Base-by-base conservation (phyloP, 35 echinoderm and acorn worm species). In the Apostichopus parvimensis region DNA sequence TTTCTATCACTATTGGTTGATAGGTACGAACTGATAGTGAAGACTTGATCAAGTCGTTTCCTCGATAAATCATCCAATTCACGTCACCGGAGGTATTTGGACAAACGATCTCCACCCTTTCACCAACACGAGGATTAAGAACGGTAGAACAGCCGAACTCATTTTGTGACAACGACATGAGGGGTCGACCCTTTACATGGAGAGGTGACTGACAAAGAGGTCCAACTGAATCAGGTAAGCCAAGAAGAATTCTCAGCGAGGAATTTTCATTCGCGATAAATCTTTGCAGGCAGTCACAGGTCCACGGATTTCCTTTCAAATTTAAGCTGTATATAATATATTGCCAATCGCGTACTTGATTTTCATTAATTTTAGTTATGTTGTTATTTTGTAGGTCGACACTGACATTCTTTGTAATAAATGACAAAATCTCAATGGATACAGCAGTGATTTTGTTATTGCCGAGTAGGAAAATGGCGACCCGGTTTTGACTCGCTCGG, bases 261-360 rank as follows among this genome's bases (percentile, higher is more conserved):
- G 15, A 56, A 22, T 15, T 58, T 24, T 6, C 9, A 6, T 84
- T 17, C 4, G 81, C 13, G 17, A 84, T 62, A 54, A 54, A 84
- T 58, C 54, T 24, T 59, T 84, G 81, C 0, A 20, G 10, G 23
- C 81, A 84, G n/a, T 84, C 81, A 84, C 81, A 84, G 8, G 60
- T 84, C 81, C 53, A 84, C 23, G 81, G 81, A 84, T 84, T 84
- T 84, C 81, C 81, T 58, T 84, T 59, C 56, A 84, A 84, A 84
- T 25, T 58, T 20, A 84, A 11, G 5, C 15, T 3, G 0, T 59
- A 75, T 2, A 18, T 18, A 24, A 22, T 75, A 73, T n/a, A 18
- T 75, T 75, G 2, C 71, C 17, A 18, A 18, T 20, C 14, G 71
- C 7, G 7, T 18, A 24, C 1, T 22, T 75, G 71, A 75, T n/a